Conservation (phyloP, 2,113 vertebrate species). For the Caranx ignobilis region DNA sequence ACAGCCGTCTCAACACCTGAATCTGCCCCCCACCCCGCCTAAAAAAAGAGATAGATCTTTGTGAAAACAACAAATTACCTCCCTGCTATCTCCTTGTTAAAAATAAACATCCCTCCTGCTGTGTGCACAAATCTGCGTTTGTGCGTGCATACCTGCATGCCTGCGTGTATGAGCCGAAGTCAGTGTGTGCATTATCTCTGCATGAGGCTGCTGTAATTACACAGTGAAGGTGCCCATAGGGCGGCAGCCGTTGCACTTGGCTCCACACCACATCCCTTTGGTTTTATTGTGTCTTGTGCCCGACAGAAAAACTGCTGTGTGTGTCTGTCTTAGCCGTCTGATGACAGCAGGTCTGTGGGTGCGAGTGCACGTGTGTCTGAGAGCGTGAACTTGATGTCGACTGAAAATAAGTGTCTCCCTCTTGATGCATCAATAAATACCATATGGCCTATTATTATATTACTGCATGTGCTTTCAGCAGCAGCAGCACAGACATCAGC, state of each 20-base stretch:
- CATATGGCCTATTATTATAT: conserved; percentile 1
- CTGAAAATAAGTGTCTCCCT: conserved; percentile 13
- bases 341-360: conserved; percentile 25
- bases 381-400: conserved; percentile 18
- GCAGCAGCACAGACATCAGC: conserved; percentile 22
- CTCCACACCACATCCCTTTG: conserved; percentile 53
- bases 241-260: conserved; percentile 58
- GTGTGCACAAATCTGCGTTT: conserved; percentile 47
- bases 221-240: conserved; percentile 52
- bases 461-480: conserved; percentile 20
- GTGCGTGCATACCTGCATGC: conserved; percentile 53
- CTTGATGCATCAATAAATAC: conserved; percentile 21
- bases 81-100: conserved; percentile 62
- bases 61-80: conserved; percentile 51
- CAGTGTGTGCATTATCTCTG: conserved; percentile 66
- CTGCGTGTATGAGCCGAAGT: conserved; percentile 56
- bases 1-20: background rate
- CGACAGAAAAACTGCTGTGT: conserved; percentile 48
- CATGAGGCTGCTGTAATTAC: conserved; percentile 72
- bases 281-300: conserved; percentile 75
- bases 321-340: conserved; percentile 37
- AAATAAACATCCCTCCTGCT: conserved; percentile 38
- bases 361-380: background rate
- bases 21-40: background rate
- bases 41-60: conserved; percentile 15